Evolutionary conservation across 2,113 vertebrate genomes (phyloP), one percentile per base, ranked within the genome.

Genomic region (Melanostigma gelatinosum): DNA sequence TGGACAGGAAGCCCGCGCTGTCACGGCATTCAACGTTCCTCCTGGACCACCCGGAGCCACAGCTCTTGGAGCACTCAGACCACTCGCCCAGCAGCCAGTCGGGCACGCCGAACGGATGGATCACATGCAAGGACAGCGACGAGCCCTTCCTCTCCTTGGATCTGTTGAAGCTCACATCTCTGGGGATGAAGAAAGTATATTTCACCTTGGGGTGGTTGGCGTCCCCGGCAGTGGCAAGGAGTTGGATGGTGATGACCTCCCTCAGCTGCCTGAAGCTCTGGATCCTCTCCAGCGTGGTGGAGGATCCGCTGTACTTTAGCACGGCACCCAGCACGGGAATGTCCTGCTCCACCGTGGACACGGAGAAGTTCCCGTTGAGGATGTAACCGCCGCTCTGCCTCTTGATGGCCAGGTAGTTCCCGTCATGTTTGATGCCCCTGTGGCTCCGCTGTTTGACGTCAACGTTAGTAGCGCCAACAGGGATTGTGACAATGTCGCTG

Each of bases 391-490:
- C 97, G 0, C 93, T 94, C 0, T 95, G 93, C 7, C 94, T 93
- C 89, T 95, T 97, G 71, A 99, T 69, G 1, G 98, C 97, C 90
- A 99, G 91, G 91, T 99, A 99, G 75, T 96, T 98, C 2, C 97
- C 97, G 0, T 99, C 97, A 0, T 98, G 96, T 40, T 95, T 95
- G 42, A 98, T 81, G 3, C 97, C 97, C 0, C 94, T 93, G 86
- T 96, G 95, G 87, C 97, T 99, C 70, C 97, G 96, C 80, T 99
- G 97, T 10, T 99, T 99, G 82, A 99, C 88, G 57, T 99, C 98
- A 11, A 99, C 97, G 87, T 98, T 98, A 8, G 97, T 99, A 16
- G 98, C 97, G 0, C 97, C 97, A 0, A 95, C 94, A 0, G 98
- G 98, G 92, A 99, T 97, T 36, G 97, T 98, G 89, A 99, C 94